phyloP scores from a whole-genome alignment of 1,140 invertebrate genomes.

The Nylanderia fulva region DNA sequence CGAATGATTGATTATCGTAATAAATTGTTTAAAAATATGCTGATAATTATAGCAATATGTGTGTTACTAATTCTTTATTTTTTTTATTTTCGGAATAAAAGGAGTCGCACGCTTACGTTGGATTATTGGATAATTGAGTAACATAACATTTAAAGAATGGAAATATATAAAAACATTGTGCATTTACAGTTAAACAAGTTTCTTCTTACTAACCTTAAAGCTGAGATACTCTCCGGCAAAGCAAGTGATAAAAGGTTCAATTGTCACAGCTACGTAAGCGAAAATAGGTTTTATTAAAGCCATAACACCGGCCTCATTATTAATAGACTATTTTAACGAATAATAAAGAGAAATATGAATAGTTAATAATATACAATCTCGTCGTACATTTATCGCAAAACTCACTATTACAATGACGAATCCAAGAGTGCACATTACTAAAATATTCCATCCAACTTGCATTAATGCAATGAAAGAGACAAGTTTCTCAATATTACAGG shows the following conservation, averaged over 20 bases:
- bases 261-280: constrained; percentile 13
- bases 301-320: neutral
- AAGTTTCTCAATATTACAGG: neutral
- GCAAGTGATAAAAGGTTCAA: constrained; percentile 47
- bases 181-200: neutral
- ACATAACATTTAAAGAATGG: neutral
- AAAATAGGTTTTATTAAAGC: neutral
- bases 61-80: too few species aligned
- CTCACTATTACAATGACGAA: constrained; percentile 23
- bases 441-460: constrained; percentile 32
- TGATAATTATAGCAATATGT: too few species aligned
- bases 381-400: neutral
- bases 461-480: constrained; percentile 27
- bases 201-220: constrained; percentile 26
- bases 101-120: too few species aligned
- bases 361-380: neutral
- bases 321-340: neutral
- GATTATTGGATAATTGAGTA: neutral
- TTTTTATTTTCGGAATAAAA: too few species aligned
- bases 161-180: neutral
- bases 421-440: constrained; percentile 23
- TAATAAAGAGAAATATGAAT: neutral
- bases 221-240: constrained; percentile 59
- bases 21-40: too few species aligned
- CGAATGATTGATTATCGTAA: too few species aligned